Evolutionary conservation across 2,113 vertebrate genomes (phyloP).

Genomic region (Diadophis punctatus): DNA sequence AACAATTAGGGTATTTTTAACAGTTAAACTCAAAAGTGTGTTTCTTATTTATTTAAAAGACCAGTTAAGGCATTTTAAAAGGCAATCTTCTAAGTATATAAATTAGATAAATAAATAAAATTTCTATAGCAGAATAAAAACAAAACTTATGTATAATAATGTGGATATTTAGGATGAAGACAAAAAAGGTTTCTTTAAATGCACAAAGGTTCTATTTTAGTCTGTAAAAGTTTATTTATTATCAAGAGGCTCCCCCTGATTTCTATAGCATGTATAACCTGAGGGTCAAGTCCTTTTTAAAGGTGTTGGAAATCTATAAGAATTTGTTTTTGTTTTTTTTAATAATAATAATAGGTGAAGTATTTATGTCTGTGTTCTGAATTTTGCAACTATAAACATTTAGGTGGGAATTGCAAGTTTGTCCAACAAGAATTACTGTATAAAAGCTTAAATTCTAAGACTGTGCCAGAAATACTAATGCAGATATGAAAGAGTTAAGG

Average conservation of each 20-base stretch:
- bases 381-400: background rate
- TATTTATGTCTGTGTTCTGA: background rate
- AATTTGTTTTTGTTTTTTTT: background rate
- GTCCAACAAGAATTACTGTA: background rate
- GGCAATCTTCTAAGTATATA: background rate
- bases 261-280: background rate
- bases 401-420: background rate
- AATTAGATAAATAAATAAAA: background rate
- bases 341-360: background rate
- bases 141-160: background rate
- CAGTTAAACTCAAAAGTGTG: rapidly evolving
- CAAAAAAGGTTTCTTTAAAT: constrained; percentile 6
- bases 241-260: background rate
- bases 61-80: background rate
- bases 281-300: background rate
- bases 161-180: background rate
- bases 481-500: constrained; percentile 23
- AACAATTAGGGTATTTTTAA: background rate
- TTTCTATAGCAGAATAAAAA: constrained; percentile 9
- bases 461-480: background rate
- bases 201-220: background rate
- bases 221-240: background rate
- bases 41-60: constrained; percentile 7
- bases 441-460: background rate
- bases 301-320: constrained; percentile 1